These are phyloP conservation scores for Carcharodon carcharias DNA, from an alignment of 2,797 vertebrate genomes.

Conservation along the genomic window DNA sequence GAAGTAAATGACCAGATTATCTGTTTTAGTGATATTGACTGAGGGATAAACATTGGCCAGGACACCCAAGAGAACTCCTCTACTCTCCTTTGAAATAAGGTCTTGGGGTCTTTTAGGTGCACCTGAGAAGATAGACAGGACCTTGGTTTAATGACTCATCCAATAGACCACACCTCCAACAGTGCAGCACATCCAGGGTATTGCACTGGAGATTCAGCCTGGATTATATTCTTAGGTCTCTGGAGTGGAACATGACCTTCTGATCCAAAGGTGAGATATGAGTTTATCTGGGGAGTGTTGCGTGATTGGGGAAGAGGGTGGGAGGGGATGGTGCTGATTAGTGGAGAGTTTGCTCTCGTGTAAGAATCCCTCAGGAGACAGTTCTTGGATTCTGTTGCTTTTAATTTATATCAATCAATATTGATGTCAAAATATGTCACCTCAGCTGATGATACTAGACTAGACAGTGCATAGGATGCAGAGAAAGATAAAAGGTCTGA, in stretches of 20 bases:
- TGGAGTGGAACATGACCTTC: too few relatives aligned
- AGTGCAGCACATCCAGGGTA: not conserved
- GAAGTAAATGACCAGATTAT: not conserved
- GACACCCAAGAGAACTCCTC: too few relatives aligned
- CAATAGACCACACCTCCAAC: too few relatives aligned
- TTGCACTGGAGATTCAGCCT: not conserved
- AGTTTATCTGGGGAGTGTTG: not conserved
- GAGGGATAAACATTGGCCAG: too few relatives aligned
- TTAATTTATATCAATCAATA: not conserved
- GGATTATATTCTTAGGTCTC: not conserved
- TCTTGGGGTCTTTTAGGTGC: not conserved
- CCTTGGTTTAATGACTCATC: too few relatives aligned
- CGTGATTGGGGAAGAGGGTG: not conserved
- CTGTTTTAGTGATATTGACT: not conserved
- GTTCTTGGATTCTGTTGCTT: too few relatives aligned
- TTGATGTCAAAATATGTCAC: not conserved
- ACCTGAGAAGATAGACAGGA: not conserved
- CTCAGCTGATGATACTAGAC: not conserved
- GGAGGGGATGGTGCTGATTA: not conserved
- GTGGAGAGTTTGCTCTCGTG: too few relatives aligned
- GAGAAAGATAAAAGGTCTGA: not conserved
- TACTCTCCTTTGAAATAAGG: not conserved
- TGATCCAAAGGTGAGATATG: not conserved
- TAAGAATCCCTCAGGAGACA: too few relatives aligned
- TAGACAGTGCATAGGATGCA: not conserved